Conservation (phyloP, 2,113 vertebrate species). For the Morphnarchus princeps region DNA sequence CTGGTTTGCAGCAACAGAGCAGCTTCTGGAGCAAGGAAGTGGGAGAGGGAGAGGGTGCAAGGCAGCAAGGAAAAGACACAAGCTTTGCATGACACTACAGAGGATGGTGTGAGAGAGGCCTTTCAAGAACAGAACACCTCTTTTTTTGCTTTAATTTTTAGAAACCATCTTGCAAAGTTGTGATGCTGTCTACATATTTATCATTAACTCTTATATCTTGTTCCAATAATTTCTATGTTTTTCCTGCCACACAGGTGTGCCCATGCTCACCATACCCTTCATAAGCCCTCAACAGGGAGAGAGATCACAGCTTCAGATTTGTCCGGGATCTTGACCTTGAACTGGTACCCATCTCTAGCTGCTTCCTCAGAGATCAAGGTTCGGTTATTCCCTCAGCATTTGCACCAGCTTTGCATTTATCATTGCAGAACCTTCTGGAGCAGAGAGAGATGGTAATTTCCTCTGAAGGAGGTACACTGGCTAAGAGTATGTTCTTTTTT, state of each 20-base stretch:
- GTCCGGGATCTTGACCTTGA: not conserved
- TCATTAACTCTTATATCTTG: not conserved
- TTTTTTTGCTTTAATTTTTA: not conserved
- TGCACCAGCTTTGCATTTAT: not conserved
- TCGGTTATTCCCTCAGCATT: not conserved
- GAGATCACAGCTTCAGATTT: not conserved
- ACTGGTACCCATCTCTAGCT: not conserved
- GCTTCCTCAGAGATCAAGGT: not conserved
- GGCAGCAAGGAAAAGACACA: not conserved
- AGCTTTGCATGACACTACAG: not conserved
- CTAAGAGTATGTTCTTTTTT: conserved; percentile 32
- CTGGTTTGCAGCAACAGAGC: not conserved
- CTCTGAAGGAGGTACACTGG: conserved; percentile 15
- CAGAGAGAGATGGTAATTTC: conserved; percentile 5
- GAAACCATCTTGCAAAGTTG: not conserved
- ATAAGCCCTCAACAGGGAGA: not conserved
- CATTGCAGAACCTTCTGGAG: not conserved
- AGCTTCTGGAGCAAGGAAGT: not conserved
- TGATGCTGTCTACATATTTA: not conserved
- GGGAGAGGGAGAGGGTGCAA: not conserved
- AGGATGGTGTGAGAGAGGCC: not conserved
- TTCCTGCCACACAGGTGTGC: not conserved
- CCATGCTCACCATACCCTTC: not conserved
- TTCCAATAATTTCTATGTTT: not conserved
- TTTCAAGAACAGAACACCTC: not conserved